Evolutionary conservation across 2,797 vertebrate species (phyloP), one percentile per base, ranked within the genome.

Genomic region (Tapera naevia): DNA sequence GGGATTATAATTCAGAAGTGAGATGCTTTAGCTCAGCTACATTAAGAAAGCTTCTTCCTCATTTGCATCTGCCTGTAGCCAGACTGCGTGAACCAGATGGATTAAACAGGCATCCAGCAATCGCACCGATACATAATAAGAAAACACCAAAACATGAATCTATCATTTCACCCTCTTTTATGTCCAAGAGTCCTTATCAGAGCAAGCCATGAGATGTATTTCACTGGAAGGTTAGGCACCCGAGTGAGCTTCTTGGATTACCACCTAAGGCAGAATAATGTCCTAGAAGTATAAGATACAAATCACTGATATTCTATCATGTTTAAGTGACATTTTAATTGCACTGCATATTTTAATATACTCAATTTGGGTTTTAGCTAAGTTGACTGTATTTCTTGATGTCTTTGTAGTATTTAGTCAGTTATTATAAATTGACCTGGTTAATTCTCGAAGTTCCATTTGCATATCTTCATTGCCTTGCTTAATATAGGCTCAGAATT

Each of bases 251-350:
- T 19, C 75, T 7, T 61, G 57, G 35, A 61, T 45, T 45, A 58
- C 32, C 33, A 70, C 53, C 35, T 39, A 65, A 81, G 8, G 25
- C 69, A 93, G 45, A 91, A 87, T 69, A 39, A 23, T 39, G 9
- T 32, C 39, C 45, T 54, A 43, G 58, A 72, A 33, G 4, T 28
- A 5, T 37, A 96, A 90, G 48, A 84, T 91, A 89, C 21, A 93
- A 92, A 93, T 91, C 76, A 79, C 78, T 92, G 94, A n/a, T 54
- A 80, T 84, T 93, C 70, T 80, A n/a, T 72, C 70, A 73, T 60
- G 56, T 91, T 94, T 81, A 91, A 84, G 37, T 84, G 83, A 91
- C 85, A 88, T 88, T 95, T 93, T 97, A 97, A 97, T 94, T 95
- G 88, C 93, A 92, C 67, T 85, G 88, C 76, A 48, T 95, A 92